These are phyloP conservation scores for Oreochromis aureus DNA, from an alignment of 2,113 vertebrate species.

Conservation along the genomic window DNA sequence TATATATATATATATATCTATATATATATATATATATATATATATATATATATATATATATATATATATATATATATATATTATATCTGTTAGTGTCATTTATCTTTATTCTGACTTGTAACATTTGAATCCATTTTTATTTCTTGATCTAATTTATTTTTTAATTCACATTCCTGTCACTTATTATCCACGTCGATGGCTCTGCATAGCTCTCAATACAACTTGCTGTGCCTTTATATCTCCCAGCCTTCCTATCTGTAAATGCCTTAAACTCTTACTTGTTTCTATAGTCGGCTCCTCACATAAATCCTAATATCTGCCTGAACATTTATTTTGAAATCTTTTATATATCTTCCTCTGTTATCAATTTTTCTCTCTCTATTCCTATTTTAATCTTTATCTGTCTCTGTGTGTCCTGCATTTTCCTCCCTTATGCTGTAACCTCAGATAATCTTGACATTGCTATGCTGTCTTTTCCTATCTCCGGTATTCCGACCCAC, in stretches of 20 bases:
- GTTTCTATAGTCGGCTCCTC: not conserved
- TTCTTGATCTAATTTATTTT: not conserved
- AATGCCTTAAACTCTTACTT: not conserved
- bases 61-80: fast-evolving
- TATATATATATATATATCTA: no score
- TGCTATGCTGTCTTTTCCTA: not conserved
- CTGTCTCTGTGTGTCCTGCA: not conserved
- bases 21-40: no score
- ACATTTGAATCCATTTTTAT: not conserved
- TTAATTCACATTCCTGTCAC: not conserved
- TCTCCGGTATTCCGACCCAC: not conserved
- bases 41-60: no score
- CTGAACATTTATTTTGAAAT: not conserved
- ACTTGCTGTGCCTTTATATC: not conserved
- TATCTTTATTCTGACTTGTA: not conserved
- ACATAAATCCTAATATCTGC: not conserved
- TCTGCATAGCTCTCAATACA: not conserved
- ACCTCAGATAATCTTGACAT: not conserved
- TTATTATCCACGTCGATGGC: not conserved
- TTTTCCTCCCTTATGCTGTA: not conserved
- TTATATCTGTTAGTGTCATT: not conserved
- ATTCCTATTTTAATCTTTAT: not conserved
- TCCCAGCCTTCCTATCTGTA: not conserved
- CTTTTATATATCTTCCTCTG: not conserved
- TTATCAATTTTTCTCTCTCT: not conserved